Conservation (phyloP, 2,797 vertebrate species). For the Clarias pachynema region DNA sequence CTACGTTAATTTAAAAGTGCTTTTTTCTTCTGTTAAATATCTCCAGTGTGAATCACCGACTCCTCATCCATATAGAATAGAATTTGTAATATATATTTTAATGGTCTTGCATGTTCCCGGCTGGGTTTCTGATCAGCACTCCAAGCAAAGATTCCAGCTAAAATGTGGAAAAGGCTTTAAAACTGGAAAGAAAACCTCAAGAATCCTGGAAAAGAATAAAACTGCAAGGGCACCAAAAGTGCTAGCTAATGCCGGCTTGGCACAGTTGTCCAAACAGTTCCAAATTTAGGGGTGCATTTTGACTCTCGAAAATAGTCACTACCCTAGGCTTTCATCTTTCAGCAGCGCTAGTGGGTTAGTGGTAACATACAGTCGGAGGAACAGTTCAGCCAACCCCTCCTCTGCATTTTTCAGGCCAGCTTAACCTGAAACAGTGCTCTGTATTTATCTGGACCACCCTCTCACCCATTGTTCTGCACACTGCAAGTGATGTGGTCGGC, state of each 20-base stretch:
- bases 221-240: constrained; percentile 30
- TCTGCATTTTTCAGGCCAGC: constrained; percentile 21
- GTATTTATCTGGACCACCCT: constrained; percentile 52
- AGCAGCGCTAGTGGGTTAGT: constrained; percentile 35
- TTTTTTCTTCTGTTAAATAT: constrained; percentile 21
- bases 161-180: constrained; percentile 11
- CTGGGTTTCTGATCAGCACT: neutral
- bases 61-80: neutral
- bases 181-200: neutral
- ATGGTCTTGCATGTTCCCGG: neutral
- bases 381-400: constrained; percentile 20
- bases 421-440: constrained; percentile 51
- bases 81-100: constrained; percentile 1
- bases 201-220: constrained; percentile 21
- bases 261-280: constrained; percentile 7
- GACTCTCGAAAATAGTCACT: constrained; percentile 32
- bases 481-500: constrained; percentile 55
- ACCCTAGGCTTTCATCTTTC: constrained; percentile 46
- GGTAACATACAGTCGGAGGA: constrained; percentile 16
- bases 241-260: constrained; percentile 17
- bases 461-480: constrained; percentile 46
- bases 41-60: neutral
- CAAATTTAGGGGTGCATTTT: constrained; percentile 35
- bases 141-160: neutral
- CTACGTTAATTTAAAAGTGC: neutral